phyloP scores from a whole-genome alignment of 1,140 invertebrate genomes.

The Wiebesia pumilae region DNA sequence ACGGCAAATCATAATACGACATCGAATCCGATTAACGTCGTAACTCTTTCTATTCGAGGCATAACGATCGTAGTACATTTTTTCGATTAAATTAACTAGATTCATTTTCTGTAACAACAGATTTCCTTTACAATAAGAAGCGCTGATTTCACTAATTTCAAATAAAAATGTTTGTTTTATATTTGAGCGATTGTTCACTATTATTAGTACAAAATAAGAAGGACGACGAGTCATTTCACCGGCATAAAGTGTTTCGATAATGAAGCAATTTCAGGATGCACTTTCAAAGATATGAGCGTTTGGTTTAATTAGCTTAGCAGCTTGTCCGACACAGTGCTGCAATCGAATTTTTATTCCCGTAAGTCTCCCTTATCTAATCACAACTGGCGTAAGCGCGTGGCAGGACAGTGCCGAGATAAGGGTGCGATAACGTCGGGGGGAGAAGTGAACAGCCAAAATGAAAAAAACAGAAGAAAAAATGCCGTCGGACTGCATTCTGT shows the following conservation, averaged over 20 bases:
- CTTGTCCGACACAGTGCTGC: slow-evolving; percentile 24
- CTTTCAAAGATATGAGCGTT: neutral
- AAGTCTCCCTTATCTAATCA: slow-evolving; percentile 45
- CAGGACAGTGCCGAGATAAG: slow-evolving; percentile 13
- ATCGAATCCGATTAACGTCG: slow-evolving; percentile 28
- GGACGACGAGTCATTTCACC: neutral
- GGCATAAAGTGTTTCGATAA: neutral
- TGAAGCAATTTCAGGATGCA: slow-evolving; percentile 32
- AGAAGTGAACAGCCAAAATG: neutral
- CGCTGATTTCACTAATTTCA: neutral
- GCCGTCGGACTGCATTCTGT: slow-evolving; percentile 27
- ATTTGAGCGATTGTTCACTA: too few species aligned
- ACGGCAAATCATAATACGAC: slow-evolving; percentile 46
- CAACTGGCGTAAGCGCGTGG: slow-evolving; percentile 12
- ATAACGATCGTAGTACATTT: neutral
- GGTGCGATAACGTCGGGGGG: neutral
- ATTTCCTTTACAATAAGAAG: neutral
- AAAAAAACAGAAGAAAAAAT: slow-evolving; percentile 6
- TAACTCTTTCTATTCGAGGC: neutral
- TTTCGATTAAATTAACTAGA: neutral
- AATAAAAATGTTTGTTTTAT: neutral
- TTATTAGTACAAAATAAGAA: too few species aligned
- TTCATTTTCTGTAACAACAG: neutral
- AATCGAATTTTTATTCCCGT: slow-evolving; percentile 39
- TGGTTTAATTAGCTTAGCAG: slow-evolving; percentile 32